Base-by-base conservation (phyloP, 1,140 invertebrate genomes). In the Eriosoma lanigerum region DNA sequence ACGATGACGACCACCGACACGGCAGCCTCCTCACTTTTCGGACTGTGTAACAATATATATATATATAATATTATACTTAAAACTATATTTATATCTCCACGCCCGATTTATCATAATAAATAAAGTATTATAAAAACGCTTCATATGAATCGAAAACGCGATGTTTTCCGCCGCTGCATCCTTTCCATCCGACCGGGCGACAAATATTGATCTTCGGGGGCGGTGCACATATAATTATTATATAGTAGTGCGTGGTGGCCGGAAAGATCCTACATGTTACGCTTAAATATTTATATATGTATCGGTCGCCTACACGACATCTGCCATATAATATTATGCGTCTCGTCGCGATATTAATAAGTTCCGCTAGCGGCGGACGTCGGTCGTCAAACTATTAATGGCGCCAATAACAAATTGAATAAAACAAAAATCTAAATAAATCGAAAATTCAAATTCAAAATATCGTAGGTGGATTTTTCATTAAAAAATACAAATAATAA, bases 121-220 rank as follows among this genome's bases (percentile, higher is more conserved):
- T 38, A 38, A 4, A 38, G 8, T 38, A 38, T 38, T 38, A 38
- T 38, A 38, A 38, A 38, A 38, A 4, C 32, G 32, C 32, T 38
- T n/a, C n/a, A n/a, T 38, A 38, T 38, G 8, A 38, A 38, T 8
- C 32, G 32, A 3, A 38, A n/a, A 38, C 8, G 32, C n/a, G 32
- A 38, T 38, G 32, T 38, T 38, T 4, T 38, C 32, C 32, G 32
- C 32, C 8, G 32, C 19, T 29, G 24, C 46, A 29, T 17, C 46
- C 17, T 72, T 50, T 12, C 38, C 15, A 21, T 9, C 38, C 21
- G 38, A 56, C 46, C 48, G 26, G 38, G 56, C 32, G 32, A 78
- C 75, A 78, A 78, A 78, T 78, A 78, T 78, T 78, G 75, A 78
- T 78, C 29, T 62, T 60, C 17, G 75, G 44, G 38, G 75, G 75